Conservation (phyloP, 2,797 vertebrate genomes). For the Cossypha heuglini region DNA sequence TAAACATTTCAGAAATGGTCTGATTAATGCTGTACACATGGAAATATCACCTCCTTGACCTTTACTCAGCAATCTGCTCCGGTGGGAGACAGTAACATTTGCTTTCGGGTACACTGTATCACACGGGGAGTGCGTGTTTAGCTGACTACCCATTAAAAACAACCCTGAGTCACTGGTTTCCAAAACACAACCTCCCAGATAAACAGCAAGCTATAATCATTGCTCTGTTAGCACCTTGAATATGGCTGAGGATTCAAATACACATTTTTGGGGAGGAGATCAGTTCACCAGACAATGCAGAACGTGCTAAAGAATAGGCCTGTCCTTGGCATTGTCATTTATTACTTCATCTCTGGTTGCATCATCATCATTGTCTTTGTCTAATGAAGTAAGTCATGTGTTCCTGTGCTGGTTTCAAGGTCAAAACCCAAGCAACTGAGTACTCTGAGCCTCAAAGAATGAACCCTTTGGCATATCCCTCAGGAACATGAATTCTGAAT, state of each 20-base stretch:
- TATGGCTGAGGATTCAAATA: background rate
- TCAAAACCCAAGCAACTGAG: background rate
- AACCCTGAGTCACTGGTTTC: background rate
- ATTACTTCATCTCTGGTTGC: background rate
- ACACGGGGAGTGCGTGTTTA: background rate
- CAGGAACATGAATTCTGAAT: background rate
- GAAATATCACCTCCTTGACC: conserved; percentile 32
- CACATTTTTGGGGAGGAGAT: background rate
- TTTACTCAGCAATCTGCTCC: conserved; percentile 32
- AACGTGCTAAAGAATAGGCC: background rate
- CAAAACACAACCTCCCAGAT: background rate
- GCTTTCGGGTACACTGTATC: background rate
- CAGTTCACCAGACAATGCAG: background rate
- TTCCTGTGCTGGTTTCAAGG: background rate
- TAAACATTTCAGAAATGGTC: conserved; percentile 38
- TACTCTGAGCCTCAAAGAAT: background rate
- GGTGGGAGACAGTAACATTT: background rate
- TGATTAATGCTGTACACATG: background rate
- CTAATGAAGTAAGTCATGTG: background rate
- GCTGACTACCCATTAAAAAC: background rate
- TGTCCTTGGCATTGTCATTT: background rate
- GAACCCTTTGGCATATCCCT: background rate
- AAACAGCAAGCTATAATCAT: background rate
- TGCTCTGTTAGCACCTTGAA: background rate
- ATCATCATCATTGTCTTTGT: background rate